These are phyloP conservation scores for Argyresthia albistria DNA, from an alignment of 2,888 invertebrate species.

Conservation along the genomic window DNA sequence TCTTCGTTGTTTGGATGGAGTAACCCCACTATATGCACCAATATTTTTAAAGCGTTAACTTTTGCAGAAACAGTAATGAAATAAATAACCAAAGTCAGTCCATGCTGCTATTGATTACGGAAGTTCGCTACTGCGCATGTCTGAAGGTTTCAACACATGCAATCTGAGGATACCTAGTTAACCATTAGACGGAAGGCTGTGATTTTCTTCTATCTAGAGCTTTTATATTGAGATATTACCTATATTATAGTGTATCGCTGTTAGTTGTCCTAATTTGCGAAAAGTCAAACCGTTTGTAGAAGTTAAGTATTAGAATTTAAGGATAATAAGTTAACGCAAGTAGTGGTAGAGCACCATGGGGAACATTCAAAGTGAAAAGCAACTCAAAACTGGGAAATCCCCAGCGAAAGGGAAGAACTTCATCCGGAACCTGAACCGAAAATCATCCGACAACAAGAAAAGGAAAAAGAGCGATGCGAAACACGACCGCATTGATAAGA, in stretches of 20 bases:
- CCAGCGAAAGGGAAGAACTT: conserved; percentile 72
- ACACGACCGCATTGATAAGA: conserved; percentile 54
- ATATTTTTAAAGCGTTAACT: no score
- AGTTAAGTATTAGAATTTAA: no score
- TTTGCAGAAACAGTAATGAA: no score
- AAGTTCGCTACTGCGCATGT: conserved; percentile 2
- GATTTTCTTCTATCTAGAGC: neutral
- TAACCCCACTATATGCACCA: no score
- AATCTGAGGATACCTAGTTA: neutral
- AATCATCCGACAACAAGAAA: conserved; percentile 55
- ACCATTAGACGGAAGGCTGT: neutral
- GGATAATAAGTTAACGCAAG: neutral
- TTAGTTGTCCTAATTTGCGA: no score
- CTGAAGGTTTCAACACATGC: neutral
- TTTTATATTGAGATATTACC: no score
- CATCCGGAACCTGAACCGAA: conserved; percentile 62
- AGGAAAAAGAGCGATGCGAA: conserved; percentile 51
- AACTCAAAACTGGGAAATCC: conserved; percentile 64
- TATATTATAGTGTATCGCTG: no score
- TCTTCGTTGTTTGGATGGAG: no score
- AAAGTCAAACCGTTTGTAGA: no score
- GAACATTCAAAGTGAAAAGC: conserved; percentile 68
- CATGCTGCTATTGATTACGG: neutral
- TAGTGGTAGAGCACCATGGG: conserved; percentile 45
- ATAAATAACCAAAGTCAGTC: neutral